These are phyloP conservation scores for Cybosia mesomella DNA, from an alignment of 2,888 invertebrate genomes.

Conservation along the genomic window DNA sequence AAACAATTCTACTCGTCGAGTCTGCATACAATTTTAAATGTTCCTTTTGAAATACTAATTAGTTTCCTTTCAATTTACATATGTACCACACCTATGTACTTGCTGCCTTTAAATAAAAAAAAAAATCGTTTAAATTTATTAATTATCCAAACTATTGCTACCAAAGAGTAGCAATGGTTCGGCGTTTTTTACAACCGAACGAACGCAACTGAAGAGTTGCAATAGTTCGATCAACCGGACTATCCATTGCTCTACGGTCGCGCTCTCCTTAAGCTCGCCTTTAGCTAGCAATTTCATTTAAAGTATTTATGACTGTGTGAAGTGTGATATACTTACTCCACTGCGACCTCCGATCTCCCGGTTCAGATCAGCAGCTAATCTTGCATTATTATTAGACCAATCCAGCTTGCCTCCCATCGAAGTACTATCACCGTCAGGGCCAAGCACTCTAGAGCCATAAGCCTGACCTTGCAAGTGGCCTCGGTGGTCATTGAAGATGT, in stretches of 20 bases:
- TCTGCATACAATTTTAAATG: too few relatives aligned
- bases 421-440: slow-evolving; percentile 64
- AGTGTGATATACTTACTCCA: slow-evolving; percentile 17
- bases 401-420: slow-evolving; percentile 65
- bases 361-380: slow-evolving; percentile 59
- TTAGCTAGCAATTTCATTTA: background rate
- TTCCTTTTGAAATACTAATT: too few relatives aligned
- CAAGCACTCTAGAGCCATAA: slow-evolving; percentile 66
- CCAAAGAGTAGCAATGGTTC: too few relatives aligned
- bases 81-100: too few relatives aligned
- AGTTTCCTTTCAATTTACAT: too few relatives aligned
- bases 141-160: too few relatives aligned
- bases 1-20: too few relatives aligned
- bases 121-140: too few relatives aligned
- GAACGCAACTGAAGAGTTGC: too few relatives aligned
- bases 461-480: slow-evolving; percentile 64
- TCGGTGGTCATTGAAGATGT: slow-evolving; percentile 69
- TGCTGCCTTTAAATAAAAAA: too few relatives aligned
- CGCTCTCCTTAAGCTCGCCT: background rate
- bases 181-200: too few relatives aligned
- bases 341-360: slow-evolving; percentile 9
- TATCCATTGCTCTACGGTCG: background rate
- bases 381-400: slow-evolving; percentile 62
- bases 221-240: too few relatives aligned
- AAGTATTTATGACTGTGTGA: background rate